Base-by-base conservation (phyloP, 2,888 invertebrate genomes). In the Selenia dentaria region DNA sequence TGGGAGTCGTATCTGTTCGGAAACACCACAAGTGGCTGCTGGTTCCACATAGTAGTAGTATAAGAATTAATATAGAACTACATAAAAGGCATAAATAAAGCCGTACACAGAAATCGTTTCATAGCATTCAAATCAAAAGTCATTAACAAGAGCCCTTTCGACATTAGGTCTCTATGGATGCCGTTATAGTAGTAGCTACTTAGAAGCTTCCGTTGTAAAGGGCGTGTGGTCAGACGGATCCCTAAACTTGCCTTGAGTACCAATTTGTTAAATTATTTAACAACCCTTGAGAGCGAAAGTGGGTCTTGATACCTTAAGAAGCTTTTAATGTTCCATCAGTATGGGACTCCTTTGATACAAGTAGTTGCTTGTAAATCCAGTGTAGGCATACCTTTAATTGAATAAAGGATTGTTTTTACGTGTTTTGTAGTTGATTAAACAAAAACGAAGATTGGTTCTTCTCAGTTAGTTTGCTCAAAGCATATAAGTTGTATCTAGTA, bases 191-290 rank as follows among this genome's bases (percentile, higher is more conserved):
- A 74, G 46, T n/a, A 46, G 73, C 75, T 79, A 77, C 84, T 85
- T 76, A 80, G 75, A 74, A 70, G 80, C 83, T 83, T 85, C 83
- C 84, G 79, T 59, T 64, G 67, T 62, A 81, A 80, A 83, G 83
- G 83, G 83, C 79, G 67, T 85, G 86, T 83, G 87, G 88, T 85
- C 87, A 86, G 79, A 72, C 62, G 67, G 65, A 68, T 64, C 78
- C 78, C 78, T 77, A 72, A 80, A 81, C 79, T 78, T 77, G 74
- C 81, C 79, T 75, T 70, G 68, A 74, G 79, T 81, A 81, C 81
- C 81, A 81, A 83, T 83, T 83, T 77, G 78, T 84, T 83, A 83
- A 87, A 86, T 86, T 73, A 88, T 87, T 87, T 79, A 87, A 67
- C 70, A 74, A 64, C 66, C 71, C 63, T 67, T 68, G 76, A 72